Conservation (phyloP, 2,888 invertebrate genomes). For the Phyllotreta cruciferae region DNA sequence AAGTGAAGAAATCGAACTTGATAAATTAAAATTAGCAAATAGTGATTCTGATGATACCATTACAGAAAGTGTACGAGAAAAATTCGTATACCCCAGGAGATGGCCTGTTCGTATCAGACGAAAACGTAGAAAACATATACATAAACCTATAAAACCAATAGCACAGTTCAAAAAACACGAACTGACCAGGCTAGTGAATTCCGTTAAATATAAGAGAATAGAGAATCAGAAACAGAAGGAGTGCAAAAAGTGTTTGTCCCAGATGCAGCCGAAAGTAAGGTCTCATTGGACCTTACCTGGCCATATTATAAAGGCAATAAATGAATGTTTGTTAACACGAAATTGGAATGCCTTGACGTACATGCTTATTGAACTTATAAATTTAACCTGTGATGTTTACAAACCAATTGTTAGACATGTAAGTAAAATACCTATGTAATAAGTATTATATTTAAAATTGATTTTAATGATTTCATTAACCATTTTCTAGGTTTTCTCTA, state of each 20-base stretch:
- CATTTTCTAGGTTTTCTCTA: conserved; percentile 38
- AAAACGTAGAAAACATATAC: conserved; percentile 6
- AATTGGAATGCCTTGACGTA: conserved; percentile 43
- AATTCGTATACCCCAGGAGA: conserved; percentile 21
- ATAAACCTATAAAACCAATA: conserved; percentile 8
- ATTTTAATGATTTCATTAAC: conserved; percentile 1
- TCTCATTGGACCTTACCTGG: conserved; percentile 36
- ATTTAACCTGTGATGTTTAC: conserved; percentile 23
- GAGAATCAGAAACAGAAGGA: conserved; percentile 16
- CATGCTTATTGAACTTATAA: conserved; percentile 38
- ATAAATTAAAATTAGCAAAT: too few species aligned
- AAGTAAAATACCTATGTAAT: conserved; percentile 18
- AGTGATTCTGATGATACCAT: conserved; percentile 26
- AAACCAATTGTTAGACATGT: conserved; percentile 36
- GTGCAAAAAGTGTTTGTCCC: conserved; percentile 25
- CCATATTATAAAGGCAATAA: conserved; percentile 38
- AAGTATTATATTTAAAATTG: background rate
- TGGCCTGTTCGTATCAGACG: conserved; percentile 8
- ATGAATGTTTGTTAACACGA: conserved; percentile 39
- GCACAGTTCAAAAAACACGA: conserved; percentile 19
- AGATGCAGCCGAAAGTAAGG: conserved; percentile 19
- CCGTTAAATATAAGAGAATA: conserved; percentile 15
- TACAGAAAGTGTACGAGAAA: conserved; percentile 19
- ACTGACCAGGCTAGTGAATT: conserved; percentile 19
- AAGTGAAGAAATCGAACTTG: too few species aligned